A percentile compares a stretch with the other conserved stretches of the same genome.
These are phyloP conservation scores for Glaucomys volans DNA, from an alignment of 2,113 vertebrate genomes.

Conservation along the genomic window DNA sequence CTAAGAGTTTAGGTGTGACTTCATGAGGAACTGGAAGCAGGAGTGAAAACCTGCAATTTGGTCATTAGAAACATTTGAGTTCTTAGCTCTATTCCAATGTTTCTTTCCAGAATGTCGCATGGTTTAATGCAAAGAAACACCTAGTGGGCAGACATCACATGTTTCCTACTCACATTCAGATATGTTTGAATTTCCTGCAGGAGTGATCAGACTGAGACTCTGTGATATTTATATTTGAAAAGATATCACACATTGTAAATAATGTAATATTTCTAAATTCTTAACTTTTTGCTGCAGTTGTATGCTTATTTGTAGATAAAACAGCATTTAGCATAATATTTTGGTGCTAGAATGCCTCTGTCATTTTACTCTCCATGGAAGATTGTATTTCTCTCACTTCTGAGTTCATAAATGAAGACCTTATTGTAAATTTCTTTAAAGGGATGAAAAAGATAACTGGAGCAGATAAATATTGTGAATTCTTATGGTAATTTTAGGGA, in stretches of 20 bases:
- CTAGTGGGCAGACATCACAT: neutral
- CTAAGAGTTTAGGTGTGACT: neutral
- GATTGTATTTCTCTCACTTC: neutral
- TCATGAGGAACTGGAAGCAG: neutral
- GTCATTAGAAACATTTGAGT: neutral
- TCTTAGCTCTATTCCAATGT: neutral
- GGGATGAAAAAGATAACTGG: neutral
- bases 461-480: neutral
- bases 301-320: neutral
- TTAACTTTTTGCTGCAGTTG: neutral
- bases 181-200: neutral
- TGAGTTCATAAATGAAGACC: neutral
- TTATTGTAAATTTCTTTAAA: neutral
- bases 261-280: neutral
- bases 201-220: neutral
- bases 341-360: neutral
- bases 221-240: slow-evolving; percentile 9
- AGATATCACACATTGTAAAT: neutral
- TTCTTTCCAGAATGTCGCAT: neutral
- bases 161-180: neutral
- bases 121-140: neutral
- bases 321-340: neutral
- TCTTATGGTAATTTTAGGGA: neutral
- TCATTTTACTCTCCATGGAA: neutral
- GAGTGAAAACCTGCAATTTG: neutral